These are phyloP conservation scores for Propithecus perrieri DNA, from an alignment of 2,797 vertebrate species.

Conservation along the genomic window DNA sequence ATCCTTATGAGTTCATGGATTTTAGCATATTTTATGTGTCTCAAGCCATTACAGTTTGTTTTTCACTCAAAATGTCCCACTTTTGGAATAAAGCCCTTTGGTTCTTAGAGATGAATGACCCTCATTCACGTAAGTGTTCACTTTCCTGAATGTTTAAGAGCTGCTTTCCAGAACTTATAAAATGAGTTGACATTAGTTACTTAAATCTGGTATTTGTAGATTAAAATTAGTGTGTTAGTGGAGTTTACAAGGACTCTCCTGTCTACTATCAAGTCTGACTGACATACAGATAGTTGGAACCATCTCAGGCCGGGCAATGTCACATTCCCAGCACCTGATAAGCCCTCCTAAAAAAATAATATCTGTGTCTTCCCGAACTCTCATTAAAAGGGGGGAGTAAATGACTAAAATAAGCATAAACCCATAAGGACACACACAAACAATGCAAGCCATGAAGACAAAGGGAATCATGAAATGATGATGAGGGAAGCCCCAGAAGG, in stretches of 20 bases:
- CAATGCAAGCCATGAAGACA: background rate
- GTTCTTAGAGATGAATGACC: background rate
- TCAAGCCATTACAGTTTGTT: background rate
- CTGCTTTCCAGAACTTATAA: slow-evolving; percentile 8
- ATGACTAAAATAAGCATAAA: background rate
- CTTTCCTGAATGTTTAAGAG: background rate
- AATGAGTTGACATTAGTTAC: background rate
- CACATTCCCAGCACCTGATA: background rate
- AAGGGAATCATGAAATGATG: background rate
- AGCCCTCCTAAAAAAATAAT: background rate
- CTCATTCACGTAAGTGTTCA: background rate
- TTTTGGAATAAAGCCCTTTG: background rate
- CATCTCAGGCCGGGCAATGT: background rate
- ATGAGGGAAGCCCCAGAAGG: background rate
- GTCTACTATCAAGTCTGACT: background rate
- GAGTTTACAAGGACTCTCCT: background rate
- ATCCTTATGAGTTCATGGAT: background rate
- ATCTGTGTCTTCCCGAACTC: background rate
- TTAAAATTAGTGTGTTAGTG: background rate
- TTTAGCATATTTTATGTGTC: background rate
- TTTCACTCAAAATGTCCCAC: background rate
- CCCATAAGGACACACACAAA: background rate
- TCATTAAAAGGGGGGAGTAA: slow-evolving; percentile 3
- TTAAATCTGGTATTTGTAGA: slow-evolving; percentile 12
- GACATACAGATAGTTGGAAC: background rate